Base-by-base conservation (phyloP, 1,140 invertebrate species). In the Sitophilus oryzae region DNA sequence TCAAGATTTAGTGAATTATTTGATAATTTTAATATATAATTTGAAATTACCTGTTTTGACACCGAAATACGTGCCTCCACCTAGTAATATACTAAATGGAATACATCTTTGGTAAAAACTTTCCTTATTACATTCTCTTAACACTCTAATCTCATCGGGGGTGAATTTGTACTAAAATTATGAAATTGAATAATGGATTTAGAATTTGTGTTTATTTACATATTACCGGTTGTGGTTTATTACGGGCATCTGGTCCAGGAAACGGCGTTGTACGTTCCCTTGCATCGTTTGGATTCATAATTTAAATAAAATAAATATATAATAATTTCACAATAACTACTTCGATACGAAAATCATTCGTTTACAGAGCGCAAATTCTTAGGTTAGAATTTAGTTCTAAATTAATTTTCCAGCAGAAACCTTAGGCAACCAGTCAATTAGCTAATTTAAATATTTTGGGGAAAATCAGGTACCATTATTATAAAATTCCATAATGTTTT, bases 91-190 rank as follows among this genome's bases (percentile, higher is more conserved):
- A 30, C 79, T 78, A 14, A 88, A 59, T 0, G 85, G 85, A 47
- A 88, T 48, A 37, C 82, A 84, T 18, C 86, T 72, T 63, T 82
- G 80, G 61, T 78, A 81, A 66, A 88, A 86, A 54, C 83, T 84
- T 66, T 89, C 85, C 3, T 71, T 61, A 62, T 86, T 86, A 68
- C 85, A 88, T 71, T 88, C 81, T 58, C 74, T 71, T 30, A 88
- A 73, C 23, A 83, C 82, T 55, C 75, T 69, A 35, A 84, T 42
- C 67, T 88, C 85, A 41, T 85, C 83, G 9, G 72, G 64, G 0
- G 76, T 73, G 61, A 84, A 82, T 69, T 76, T 73, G 66, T 83
- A 79, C 78, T 82, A 66, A 55, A 73, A 66, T 34, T 8, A 54
- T 22, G 5, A 18, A 1, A 21, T 22, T 54, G 22, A 23, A 44